phyloP scores from a whole-genome alignment of 2,888 invertebrate species.

The Hypercompe scribonia region DNA sequence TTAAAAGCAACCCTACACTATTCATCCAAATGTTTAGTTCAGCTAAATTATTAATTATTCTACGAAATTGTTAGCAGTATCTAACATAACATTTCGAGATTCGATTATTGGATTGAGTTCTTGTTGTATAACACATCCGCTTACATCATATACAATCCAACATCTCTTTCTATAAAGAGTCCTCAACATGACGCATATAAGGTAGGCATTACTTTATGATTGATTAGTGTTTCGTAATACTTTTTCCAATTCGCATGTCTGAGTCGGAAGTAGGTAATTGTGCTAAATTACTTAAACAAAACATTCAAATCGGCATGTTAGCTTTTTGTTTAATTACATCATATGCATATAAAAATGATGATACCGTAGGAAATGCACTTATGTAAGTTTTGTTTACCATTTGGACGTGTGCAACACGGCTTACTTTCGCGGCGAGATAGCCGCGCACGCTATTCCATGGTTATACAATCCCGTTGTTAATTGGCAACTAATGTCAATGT shows the following conservation, averaged over 20 bases:
- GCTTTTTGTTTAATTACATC: slow-evolving; percentile 51
- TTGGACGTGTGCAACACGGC: slow-evolving; percentile 58
- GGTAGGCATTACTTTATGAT: background rate
- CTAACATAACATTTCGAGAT: background rate
- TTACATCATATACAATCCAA: background rate
- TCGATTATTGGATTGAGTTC: background rate
- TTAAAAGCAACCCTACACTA: background rate
- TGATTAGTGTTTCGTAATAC: background rate
- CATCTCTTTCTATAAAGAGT: background rate
- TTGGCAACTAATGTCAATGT: slow-evolving; percentile 82
- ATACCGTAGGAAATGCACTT: slow-evolving; percentile 72
- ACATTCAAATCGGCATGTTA: slow-evolving; percentile 35
- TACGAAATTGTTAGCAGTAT: background rate
- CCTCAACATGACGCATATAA: background rate
- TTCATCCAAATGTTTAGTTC: too few species aligned
- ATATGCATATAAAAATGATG: slow-evolving; percentile 43
- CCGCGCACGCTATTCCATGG: slow-evolving; percentile 48
- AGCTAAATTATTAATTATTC: background rate
- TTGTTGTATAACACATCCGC: background rate
- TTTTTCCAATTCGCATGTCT: slow-evolving; percentile 28
- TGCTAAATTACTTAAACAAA: slow-evolving; percentile 44
- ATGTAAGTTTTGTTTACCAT: slow-evolving; percentile 80
- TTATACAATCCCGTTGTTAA: slow-evolving; percentile 75
- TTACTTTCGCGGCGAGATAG: slow-evolving; percentile 70
- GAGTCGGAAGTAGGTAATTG: slow-evolving; percentile 58